Percentiles rank a stretch among this genome's conserved stretches.
phyloP scores from a whole-genome alignment of 2,888 invertebrate genomes.

The Boloria euphrosyne region DNA sequence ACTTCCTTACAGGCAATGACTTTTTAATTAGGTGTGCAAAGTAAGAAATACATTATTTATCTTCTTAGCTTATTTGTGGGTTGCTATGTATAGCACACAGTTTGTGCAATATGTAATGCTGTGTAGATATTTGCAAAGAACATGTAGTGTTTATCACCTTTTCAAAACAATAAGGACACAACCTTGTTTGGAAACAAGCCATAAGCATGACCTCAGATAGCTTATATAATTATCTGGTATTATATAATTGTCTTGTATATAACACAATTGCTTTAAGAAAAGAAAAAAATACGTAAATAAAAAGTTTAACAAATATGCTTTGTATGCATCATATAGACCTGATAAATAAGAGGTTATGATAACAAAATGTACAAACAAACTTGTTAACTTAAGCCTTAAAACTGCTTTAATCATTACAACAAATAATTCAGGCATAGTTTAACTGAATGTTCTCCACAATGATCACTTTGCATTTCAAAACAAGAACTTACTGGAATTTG shows the following conservation, averaged over 20 bases:
- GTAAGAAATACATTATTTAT: neutral
- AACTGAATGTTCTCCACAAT: neutral
- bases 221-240: constrained; percentile 18
- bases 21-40: too few relatives aligned
- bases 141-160: constrained; percentile 18
- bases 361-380: too few relatives aligned
- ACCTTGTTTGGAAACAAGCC: constrained; percentile 20
- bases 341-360: too few relatives aligned
- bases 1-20: too few relatives aligned
- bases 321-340: too few relatives aligned
- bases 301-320: too few relatives aligned
- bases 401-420: too few relatives aligned
- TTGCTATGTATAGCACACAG: neutral
- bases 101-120: neutral
- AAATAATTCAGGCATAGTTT: neutral
- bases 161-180: constrained; percentile 24
- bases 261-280: neutral
- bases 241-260: constrained; percentile 16
- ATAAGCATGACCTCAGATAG: constrained; percentile 22
- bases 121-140: neutral
- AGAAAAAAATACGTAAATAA: neutral
- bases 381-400: too few relatives aligned
- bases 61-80: constrained; percentile 1
- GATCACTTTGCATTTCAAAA: constrained; percentile 12
- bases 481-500: constrained; percentile 16